Base-by-base conservation (phyloP, 2,113 vertebrate species). In the Dipodomys ordii region DNA sequence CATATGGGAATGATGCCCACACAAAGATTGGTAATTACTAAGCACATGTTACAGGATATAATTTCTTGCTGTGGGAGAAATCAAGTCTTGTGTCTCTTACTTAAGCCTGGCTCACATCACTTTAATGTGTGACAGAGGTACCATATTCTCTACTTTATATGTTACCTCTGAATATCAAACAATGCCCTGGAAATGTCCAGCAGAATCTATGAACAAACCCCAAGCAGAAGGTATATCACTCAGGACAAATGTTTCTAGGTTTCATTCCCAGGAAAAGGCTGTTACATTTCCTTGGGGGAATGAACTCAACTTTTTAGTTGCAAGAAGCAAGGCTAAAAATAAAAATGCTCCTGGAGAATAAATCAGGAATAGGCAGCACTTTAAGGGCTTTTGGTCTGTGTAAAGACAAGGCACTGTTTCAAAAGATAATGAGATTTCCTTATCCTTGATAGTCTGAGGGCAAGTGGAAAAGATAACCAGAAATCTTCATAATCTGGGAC, bases 301-400 rank as follows among this genome's bases (percentile, higher is more conserved):
- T 22, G 89, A 97, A 79, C 46, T 87, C 90, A 87, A 76, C 74
- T 92, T 95, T 94, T 97, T 95, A 92, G 93, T 90, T 69, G 53
- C 86, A 97, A 95, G 77, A 96, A 94, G 78, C 83, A 93, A 96
- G 97, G 19, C 82, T 96, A 96, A 97, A 97, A 97, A 97, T 94
- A 97, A 93, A 97, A 94, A 77, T 16, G 0, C 39, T 96, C 87
- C 68, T 46, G 76, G 91, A 90, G 84, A 93, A 82, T 93, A 91
- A 69, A 96, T 85, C 90, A 69, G 81, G 77, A 88, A 88, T 30
- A 82, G 68, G 76, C 68, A 89, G 67, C 19, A 89, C 68, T 91
- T 57, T 87, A 85, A 94, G 90, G 77, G 72, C 95, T 96, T 94
- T 69, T 49, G 88, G 77, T 95, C 68, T 64, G 0, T 22, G 96